Base-by-base conservation (phyloP, 2,888 invertebrate genomes). In the Meiosimyza decipiens region DNA sequence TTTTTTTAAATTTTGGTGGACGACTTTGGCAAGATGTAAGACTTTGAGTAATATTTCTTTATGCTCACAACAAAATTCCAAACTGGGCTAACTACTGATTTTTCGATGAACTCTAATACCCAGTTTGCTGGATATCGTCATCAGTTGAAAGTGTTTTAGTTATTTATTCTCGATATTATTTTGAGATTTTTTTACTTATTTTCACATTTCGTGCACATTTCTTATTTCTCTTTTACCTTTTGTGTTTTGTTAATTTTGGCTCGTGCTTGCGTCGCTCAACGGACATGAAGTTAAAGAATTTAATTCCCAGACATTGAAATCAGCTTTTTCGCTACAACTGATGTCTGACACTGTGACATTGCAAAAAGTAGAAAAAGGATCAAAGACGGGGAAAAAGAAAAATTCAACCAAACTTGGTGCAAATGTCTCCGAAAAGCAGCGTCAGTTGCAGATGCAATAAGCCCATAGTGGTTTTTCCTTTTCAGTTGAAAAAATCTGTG, bases 341-440 rank as follows among this genome's bases (percentile, higher is more conserved):
- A 69, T 65, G 74, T 70, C 72, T 74, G 73, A 74, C 70, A 71
- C 59, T 63, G 59, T 71, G 68, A 71, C 71, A 71, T 65, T 68
- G 74, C 74, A 59, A 59, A 57, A 65, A 62, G 33, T 22, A 54
- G 16, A 15, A 28, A 40, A 33, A 16, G 22, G n/a, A 22, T 15
- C 13, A 13, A 13, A 13, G 16, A 28, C 11, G 18, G 49, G 49
- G 18, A 18, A 15, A 12, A 18, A 50, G 13, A 7, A 57, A 57
- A 57, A 57, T 57, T 28, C 11, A 16, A 28, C 28, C 1, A 40
- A 55, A 55, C 55, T 22, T 55, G 22, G 12, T 28, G 57, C 13
- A 57, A 57, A 18, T 57, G 13, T 22, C 22, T 11, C 22, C 57
- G 13, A 57, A 28, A 22, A 57, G 22, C 28, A 57, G 18, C 22